Conservation (phyloP, 2,888 invertebrate genomes). For the Caenorhabditis angaria region DNA sequence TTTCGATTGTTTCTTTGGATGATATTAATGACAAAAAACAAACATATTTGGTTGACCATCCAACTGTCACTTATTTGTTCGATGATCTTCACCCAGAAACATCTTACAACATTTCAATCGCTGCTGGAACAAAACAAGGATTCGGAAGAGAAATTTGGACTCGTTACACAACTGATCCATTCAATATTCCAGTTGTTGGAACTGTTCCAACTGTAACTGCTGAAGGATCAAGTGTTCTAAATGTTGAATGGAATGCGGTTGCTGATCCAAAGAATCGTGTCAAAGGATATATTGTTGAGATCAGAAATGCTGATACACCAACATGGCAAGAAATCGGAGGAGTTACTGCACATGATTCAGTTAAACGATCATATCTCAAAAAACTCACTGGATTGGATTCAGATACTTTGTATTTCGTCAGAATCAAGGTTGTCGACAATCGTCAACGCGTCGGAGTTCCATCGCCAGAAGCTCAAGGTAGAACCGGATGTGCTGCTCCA, state of each 20-base stretch:
- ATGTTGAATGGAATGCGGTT: conserved; percentile 70
- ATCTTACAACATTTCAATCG: conserved; percentile 70
- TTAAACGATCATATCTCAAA: conserved; percentile 67
- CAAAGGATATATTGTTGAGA: conserved; percentile 70
- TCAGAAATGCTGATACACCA: conserved; percentile 63
- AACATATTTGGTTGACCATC: conserved; percentile 64
- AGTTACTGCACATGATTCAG: conserved; percentile 63
- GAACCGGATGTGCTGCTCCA: conserved; percentile 72
- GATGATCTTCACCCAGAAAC: conserved; percentile 71
- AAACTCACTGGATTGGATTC: conserved; percentile 73
- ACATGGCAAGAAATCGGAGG: conserved; percentile 69
- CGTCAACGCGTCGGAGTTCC: conserved; percentile 63
- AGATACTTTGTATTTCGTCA: conserved; percentile 74
- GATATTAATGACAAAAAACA: conserved; percentile 61
- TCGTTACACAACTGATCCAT: conserved; percentile 68
- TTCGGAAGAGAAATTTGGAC: conserved; percentile 71
- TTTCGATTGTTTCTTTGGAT: conserved; percentile 64
- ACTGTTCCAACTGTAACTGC: conserved; percentile 62
- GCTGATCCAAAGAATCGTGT: conserved; percentile 66
- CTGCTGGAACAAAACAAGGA: conserved; percentile 64
- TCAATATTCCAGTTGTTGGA: conserved; percentile 67
- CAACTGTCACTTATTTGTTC: conserved; percentile 64
- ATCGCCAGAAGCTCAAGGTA: conserved; percentile 71
- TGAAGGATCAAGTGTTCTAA: conserved; percentile 66
- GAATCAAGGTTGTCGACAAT: conserved; percentile 72